Evolutionary conservation across 2,113 vertebrate species (phyloP), one percentile per base, ranked within the genome.

Genomic region (Sarotherodon lohbergeri): DNA sequence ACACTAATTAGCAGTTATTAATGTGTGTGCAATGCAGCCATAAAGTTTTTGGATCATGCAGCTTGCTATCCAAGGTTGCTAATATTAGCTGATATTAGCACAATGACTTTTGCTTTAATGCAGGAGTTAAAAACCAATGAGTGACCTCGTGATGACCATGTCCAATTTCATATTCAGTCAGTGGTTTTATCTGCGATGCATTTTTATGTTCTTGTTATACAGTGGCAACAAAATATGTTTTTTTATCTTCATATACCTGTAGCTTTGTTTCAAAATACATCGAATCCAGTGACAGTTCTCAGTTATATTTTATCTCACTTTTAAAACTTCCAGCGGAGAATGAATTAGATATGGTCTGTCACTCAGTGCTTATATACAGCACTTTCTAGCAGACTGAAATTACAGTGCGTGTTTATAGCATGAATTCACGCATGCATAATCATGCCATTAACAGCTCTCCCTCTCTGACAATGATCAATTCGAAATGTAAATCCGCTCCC

Each of bases 381-480:
- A 43, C 48, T 80, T 59, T 86, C 59, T 76, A 55, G 57, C 61
- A 84, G 68, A 79, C 57, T 90, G 88, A 46, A 63, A 46, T 88
- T 59, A 82, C 85, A 84, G 24, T 4, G 68, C 2, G 32, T 91
- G 86, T 91, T 91, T 88, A 32, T 71, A 73, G 83, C 92, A 90
- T 19, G 79, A 85, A 88, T 89, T 92, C 88, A 91, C 89, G 61
- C 87, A 78, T 91, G 89, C 89, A 92, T 94, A 95, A 95, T 93
- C 55, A 24, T 82, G 19, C 57, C 54, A 84, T 93, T 93, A 88
- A 89, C 71, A 85, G 85, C 88, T 82, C 82, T 88, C 88, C 87
- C 10, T 4, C 16, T 92, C 83, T 90, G 91, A 94, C 87, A 90
- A 91, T 91, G 93, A 91, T 93, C 88, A 90, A 91, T 94, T 93